Percentiles rank a stretch among this genome's conserved stretches.
phyloP scores from a whole-genome alignment of 1,140 invertebrate species.

The Drosophila parvula region DNA sequence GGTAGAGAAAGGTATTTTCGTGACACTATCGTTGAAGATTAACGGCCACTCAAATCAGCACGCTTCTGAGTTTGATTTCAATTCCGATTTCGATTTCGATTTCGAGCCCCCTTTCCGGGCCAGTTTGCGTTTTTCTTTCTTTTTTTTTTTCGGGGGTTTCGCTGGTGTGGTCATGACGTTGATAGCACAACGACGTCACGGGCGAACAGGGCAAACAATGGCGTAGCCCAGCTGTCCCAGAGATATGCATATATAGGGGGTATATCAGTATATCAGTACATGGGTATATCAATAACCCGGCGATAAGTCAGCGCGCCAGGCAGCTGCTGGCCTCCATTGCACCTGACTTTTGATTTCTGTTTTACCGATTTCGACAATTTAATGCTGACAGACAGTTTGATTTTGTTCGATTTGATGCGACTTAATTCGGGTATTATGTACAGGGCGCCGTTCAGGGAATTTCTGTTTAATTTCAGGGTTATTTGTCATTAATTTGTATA shows the following conservation, averaged over 20 bases:
- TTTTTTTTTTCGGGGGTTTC: conserved; percentile 13
- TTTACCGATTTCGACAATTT: conserved; percentile 27
- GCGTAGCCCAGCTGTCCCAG: conserved; percentile 42
- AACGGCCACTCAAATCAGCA: conserved; percentile 45
- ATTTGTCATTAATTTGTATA: background rate
- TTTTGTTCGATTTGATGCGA: conserved; percentile 11
- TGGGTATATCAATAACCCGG: conserved; percentile 48
- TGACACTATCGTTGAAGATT: conserved; percentile 42
- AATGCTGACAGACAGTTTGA: conserved; percentile 36
- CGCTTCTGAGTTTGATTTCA: conserved; percentile 41
- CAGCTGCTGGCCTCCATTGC: conserved; percentile 19
- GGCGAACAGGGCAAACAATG: conserved; percentile 31
- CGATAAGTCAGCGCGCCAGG: conserved; percentile 19
- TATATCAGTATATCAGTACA: conserved; percentile 25
- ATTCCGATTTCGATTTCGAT: conserved; percentile 36
- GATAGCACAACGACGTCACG: conserved; percentile 10
- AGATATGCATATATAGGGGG: background rate
- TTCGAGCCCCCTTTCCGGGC: conserved; percentile 12
- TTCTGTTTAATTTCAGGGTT: background rate
- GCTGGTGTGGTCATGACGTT: conserved; percentile 7
- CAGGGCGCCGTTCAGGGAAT: conserved; percentile 1
- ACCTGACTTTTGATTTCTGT: conserved; percentile 26
- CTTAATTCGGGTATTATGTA: background rate
- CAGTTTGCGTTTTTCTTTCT: background rate
- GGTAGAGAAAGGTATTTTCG: background rate